A percentile compares a stretch with the other conserved stretches of the same genome.
Conservation (phyloP, 1,140 invertebrate genomes). For the Pogonus chalceus region DNA sequence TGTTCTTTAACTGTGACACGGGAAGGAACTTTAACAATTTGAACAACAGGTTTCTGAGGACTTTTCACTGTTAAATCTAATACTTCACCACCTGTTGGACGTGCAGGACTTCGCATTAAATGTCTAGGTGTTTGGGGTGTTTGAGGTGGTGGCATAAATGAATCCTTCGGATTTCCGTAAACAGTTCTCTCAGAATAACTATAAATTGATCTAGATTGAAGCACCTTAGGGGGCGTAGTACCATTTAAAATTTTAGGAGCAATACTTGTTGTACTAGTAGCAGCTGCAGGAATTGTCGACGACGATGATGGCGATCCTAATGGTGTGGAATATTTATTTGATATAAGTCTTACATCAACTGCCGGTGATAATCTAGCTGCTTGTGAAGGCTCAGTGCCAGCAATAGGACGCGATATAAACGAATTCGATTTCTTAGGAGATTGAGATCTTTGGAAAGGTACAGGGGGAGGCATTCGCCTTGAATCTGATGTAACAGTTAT, state of each 20-base stretch:
- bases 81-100: conserved; percentile 36
- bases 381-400: not conserved
- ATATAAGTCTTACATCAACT: conserved; percentile 12
- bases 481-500: conserved; percentile 45
- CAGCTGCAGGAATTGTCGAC: not conserved
- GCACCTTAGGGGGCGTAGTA: conserved; percentile 44
- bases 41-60: conserved; percentile 36
- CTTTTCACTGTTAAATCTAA: conserved; percentile 40
- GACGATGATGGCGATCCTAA: conserved; percentile 10
- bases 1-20: conserved; percentile 12
- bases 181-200: conserved; percentile 49
- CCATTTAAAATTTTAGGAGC: conserved; percentile 18
- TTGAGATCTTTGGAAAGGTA: not conserved
- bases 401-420: not conserved
- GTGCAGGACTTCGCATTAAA: conserved; percentile 29
- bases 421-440: not conserved
- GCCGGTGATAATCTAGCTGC: conserved; percentile 1
- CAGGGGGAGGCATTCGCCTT: conserved; percentile 37
- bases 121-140: conserved; percentile 27
- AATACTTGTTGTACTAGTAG: not conserved
- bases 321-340: conserved; percentile 20
- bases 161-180: conserved; percentile 60
- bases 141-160: conserved; percentile 37
- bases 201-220: conserved; percentile 54
- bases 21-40: conserved; percentile 37